These are phyloP conservation scores for Pseudococcus longispinus DNA, from an alignment of 2,888 invertebrate genomes.

Conservation along the genomic window DNA sequence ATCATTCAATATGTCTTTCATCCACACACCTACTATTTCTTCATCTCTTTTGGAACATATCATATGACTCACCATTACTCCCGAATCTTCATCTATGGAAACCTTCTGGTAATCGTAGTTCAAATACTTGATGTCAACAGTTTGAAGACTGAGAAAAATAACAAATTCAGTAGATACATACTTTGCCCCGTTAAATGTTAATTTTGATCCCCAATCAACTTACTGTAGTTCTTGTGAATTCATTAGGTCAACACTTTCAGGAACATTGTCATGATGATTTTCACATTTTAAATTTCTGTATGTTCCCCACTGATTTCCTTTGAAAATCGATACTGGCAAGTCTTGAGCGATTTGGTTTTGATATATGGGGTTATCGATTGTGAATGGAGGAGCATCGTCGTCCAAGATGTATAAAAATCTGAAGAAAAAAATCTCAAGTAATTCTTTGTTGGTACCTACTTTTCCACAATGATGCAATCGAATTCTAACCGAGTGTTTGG, in stretches of 20 bases:
- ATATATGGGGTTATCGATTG: constrained; percentile 71
- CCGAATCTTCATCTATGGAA: neutral
- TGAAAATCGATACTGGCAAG: constrained; percentile 79
- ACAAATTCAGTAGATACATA: neutral
- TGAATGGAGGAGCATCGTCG: constrained; percentile 71
- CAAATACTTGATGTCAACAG: constrained; percentile 12
- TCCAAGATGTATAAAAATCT: constrained; percentile 70
- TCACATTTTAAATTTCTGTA: constrained; percentile 73
- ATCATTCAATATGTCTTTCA: no score
- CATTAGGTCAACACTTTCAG: neutral
- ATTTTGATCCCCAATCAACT: neutral
- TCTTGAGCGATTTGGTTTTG: constrained; percentile 73
- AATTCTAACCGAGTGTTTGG: constrained; percentile 37
- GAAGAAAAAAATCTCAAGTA: neutral
- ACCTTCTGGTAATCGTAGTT: neutral
- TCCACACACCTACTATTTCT: no score
- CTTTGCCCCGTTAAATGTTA: neutral
- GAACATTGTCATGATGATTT: neutral
- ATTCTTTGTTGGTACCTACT: neutral
- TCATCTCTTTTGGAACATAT: no score
- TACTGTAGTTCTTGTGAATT: neutral
- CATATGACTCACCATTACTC: neutral
- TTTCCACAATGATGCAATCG: neutral
- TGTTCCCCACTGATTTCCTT: constrained; percentile 75
- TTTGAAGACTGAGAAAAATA: neutral